Percentiles rank a stretch among this genome's conserved stretches.
These are phyloP conservation scores for Phengaris arion DNA, from an alignment of 2,888 invertebrate genomes.

Conservation along the genomic window DNA sequence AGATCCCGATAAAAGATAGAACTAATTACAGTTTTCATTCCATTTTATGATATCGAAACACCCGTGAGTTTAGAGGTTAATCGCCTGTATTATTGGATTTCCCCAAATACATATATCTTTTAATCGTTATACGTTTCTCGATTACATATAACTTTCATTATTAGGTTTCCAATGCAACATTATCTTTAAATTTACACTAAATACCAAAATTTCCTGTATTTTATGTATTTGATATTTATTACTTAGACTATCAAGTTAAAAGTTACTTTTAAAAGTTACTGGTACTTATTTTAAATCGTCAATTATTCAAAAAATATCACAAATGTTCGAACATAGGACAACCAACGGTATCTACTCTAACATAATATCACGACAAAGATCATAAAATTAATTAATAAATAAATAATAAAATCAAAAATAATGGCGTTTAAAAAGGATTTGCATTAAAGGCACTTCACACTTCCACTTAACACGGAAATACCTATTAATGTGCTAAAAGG, in stretches of 20 bases:
- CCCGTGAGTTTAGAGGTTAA: neutral
- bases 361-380: neutral
- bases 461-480: conserved; percentile 50
- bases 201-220: no score
- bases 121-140: neutral
- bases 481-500: conserved; percentile 65
- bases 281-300: no score
- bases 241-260: no score
- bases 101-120: neutral
- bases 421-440: conserved; percentile 27
- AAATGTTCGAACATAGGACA: no score
- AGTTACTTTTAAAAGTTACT: no score
- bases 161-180: neutral
- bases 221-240: no score
- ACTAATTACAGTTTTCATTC: no score
- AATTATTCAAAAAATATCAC: no score
- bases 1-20: no score
- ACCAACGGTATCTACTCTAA: neutral
- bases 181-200: no score
- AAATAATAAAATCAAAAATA: conserved; percentile 12
- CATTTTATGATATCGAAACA: no score
- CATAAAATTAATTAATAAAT: no score
- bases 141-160: neutral
- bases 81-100: neutral
- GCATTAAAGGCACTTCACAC: conserved; percentile 35